Base-by-base conservation (phyloP, 2,797 vertebrate species). In the Lutjanus campechanus region DNA sequence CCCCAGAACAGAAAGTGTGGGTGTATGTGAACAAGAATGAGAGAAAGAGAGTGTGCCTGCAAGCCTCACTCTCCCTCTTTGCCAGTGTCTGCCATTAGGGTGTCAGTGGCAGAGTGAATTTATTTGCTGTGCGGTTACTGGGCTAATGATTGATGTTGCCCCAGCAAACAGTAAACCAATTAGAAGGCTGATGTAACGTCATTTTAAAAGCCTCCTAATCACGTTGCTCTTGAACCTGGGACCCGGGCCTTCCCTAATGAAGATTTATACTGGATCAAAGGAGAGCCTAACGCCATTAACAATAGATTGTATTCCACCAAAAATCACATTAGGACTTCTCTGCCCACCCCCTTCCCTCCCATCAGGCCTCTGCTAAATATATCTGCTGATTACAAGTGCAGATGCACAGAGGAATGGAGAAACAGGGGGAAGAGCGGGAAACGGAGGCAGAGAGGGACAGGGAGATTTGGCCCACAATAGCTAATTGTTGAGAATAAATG, bases 171-270 rank as follows among this genome's bases (percentile, higher is more conserved):
- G 97, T 98, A 98, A 99, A 98, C 97, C 97, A 97, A 98, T 98
- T 98, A 98, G 96, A 96, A 95, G 93, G 88, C 97, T 98, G 97
- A 98, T 98, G 97, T 98, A 98, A 98, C 97, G 97, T 97, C 97
- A 98, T 98, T 98, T 98, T 97, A 98, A 98, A 97, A 97, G 97
- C 96, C 96, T 96, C 96, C 95, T 98, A 98, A 99, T 98, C 97
- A 96, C 95, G 97, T 98, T 98, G 97, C 96, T 97, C 96, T 97
- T 97, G 95, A 97, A 97, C 96, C 96, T 96, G 96, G 95, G 96
- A 97, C 94, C 96, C 95, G 95, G 97, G 97, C 97, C 97, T 97
- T 96, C 96, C 96, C 95, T 98, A 98, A 98, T 98, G 96, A 98
- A 98, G 97, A 98, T 98, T 98, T 98, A 98, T 98, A 96, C 96